Conservation (phyloP, 1,140 invertebrate species). For the Lordiphosa clarofinis region DNA sequence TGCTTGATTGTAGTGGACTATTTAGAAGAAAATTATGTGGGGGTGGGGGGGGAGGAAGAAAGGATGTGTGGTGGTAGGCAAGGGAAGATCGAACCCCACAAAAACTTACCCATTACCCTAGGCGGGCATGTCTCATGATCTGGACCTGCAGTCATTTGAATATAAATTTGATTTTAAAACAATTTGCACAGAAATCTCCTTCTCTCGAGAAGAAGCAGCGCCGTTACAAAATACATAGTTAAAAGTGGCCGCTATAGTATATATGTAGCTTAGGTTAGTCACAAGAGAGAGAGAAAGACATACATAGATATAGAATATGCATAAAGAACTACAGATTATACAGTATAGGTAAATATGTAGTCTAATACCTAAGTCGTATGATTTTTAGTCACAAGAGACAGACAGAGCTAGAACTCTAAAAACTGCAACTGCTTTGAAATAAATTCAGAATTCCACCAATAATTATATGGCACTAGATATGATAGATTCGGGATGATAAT, state of each 20-base stretch:
- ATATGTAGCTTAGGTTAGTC: conserved; percentile 52
- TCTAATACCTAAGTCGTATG: conserved; percentile 63
- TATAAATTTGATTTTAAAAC: conserved; percentile 57
- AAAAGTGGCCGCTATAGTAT: too few species aligned
- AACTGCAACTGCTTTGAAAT: conserved; percentile 79
- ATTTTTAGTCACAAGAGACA: conserved; percentile 74
- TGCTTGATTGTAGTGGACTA: conserved; percentile 45
- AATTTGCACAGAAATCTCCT: conserved; percentile 37
- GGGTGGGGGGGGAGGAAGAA: conserved; percentile 1
- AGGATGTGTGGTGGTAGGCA: background rate
- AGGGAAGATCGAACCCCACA: conserved; percentile 22
- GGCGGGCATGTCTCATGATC: conserved; percentile 80
- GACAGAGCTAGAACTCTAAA: conserved; percentile 64
- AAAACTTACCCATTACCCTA: conserved; percentile 80
- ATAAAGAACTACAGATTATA: conserved; percentile 32
- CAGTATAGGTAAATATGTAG: conserved; percentile 41
- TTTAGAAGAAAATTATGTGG: conserved; percentile 33
- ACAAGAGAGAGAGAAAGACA: conserved; percentile 44
- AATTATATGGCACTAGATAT: conserved; percentile 21
- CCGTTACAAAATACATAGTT: conserved; percentile 29
- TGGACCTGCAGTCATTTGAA: conserved; percentile 79
- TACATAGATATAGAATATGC: conserved; percentile 25
- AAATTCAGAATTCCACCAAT: conserved; percentile 47
- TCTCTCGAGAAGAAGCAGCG: conserved; percentile 19
- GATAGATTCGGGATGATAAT: conserved; percentile 7